phyloP scores from a whole-genome alignment of 2,113 vertebrate species.

The Hippocampus abdominalis region DNA sequence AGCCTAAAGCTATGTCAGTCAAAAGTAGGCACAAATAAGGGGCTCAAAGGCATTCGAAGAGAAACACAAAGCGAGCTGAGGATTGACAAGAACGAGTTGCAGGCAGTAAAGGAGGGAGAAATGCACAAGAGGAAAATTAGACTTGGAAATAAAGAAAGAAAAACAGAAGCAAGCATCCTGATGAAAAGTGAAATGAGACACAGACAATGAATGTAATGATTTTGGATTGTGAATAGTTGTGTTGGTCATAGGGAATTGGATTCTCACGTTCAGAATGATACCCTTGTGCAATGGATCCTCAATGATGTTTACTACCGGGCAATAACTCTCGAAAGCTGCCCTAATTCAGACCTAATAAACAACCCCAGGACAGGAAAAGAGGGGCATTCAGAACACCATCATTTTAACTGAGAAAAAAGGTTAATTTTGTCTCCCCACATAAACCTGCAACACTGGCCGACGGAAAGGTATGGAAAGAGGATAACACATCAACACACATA shows the following conservation, averaged over 20 bases:
- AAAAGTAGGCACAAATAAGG: constrained; percentile 26
- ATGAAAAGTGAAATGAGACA: constrained; percentile 5
- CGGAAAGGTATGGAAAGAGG: too few relatives aligned
- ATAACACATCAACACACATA: too few relatives aligned
- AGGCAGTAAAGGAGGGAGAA: background rate
- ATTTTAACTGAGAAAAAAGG: too few relatives aligned
- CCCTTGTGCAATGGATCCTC: background rate
- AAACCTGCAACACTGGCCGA: too few relatives aligned
- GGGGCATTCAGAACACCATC: background rate
- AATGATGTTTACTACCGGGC: background rate
- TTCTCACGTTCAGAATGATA: background rate
- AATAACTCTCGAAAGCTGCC: background rate
- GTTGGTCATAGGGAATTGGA: background rate
- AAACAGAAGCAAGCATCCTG: background rate
- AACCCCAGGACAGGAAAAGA: background rate
- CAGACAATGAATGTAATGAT: background rate
- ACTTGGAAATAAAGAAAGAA: background rate
- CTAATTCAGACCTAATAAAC: background rate
- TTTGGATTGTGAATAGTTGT: background rate
- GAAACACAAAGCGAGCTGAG: constrained; percentile 1
- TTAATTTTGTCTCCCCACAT: too few relatives aligned
- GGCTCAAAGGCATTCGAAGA: constrained; percentile 15
- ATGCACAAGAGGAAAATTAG: background rate
- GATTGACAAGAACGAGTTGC: background rate
- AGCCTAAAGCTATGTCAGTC: constrained; percentile 24